Base-by-base conservation (phyloP, 2,888 invertebrate genomes). In the Minunthozetes semirufus region DNA sequence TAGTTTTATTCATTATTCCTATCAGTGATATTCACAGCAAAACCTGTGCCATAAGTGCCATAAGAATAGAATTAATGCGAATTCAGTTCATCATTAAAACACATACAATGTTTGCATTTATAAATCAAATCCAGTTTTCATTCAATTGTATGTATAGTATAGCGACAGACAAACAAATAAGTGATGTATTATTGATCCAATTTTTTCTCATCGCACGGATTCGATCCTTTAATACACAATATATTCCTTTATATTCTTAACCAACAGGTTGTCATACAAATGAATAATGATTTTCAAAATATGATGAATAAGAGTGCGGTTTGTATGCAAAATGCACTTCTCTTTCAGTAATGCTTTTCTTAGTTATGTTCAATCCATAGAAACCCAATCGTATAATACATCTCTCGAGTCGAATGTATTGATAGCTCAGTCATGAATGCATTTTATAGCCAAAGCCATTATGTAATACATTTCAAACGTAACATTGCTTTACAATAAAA, bases 151-250 rank as follows among this genome's bases (percentile, higher is more conserved):
- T 25, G 29, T 61, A 8, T 22, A n/a, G 50, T 19, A 11, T 3
- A 19, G 25, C 2, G 11, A 56, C 19, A 56, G 9, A 56, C 61
- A 25, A 61, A 27, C 61, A 29, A 61, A 29, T 61, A 59, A 59
- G 38, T 66, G 66, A 66, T 66, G 66, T 66, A 66, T 59, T 59
- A 59, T 66, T 66, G 66, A 33, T 38, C 38, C n/a, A 59, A 33
- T 13, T 61, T 61, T 61, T 56, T n/a, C 22, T n/a, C 29, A 25
- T 61, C 29, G 15, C 61, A 27, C 25, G 9, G 66, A 66, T 38
- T 38, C 66, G 19, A 66, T 61, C 29, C 17, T 8, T 27, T 25
- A 27, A 25, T 59, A 27, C 29, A 59, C n/a, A 25, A 29, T 59
- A 3, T 59, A 56, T 56, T 22, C 22, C n/a, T 59, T 11, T 59